Conservation (phyloP, 2,113 vertebrate genomes). For the Rhizomys pruinosus region DNA sequence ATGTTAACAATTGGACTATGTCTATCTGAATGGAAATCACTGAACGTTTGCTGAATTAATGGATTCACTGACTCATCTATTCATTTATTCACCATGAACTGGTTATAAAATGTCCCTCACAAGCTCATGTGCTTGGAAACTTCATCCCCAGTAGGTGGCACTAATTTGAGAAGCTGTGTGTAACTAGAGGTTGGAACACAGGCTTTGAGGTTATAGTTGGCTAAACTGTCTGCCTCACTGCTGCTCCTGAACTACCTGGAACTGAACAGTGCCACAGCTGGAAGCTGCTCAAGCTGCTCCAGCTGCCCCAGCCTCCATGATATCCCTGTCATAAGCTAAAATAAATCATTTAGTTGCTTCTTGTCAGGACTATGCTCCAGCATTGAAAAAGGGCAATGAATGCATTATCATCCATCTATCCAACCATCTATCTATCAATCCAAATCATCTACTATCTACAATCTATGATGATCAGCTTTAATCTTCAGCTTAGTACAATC, state of each 20-base stretch:
- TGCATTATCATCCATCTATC: background rate
- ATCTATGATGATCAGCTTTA: background rate
- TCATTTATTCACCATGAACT: background rate
- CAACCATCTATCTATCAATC: background rate
- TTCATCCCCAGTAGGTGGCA: background rate
- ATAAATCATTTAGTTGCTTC: background rate
- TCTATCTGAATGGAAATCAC: background rate
- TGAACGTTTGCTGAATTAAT: background rate
- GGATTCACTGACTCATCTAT: background rate
- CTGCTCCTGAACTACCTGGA: background rate
- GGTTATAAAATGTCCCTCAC: background rate
- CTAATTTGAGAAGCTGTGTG: background rate
- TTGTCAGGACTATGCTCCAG: background rate
- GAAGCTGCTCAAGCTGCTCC: background rate
- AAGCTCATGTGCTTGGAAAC: too few relatives aligned
- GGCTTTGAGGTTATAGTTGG: background rate
- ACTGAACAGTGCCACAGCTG: background rate
- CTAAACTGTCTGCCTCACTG: background rate
- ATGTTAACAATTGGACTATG: background rate
- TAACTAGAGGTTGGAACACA: too few relatives aligned
- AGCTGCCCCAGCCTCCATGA: too few relatives aligned
- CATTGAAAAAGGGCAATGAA: background rate
- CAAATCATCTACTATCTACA: too few relatives aligned
- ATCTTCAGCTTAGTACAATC: background rate
- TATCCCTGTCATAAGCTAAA: background rate